Evolutionary conservation across 1,140 invertebrate genomes (phyloP), one percentile per base, ranked within the genome.

Genomic region (Dendrolimus kikuchii): DNA sequence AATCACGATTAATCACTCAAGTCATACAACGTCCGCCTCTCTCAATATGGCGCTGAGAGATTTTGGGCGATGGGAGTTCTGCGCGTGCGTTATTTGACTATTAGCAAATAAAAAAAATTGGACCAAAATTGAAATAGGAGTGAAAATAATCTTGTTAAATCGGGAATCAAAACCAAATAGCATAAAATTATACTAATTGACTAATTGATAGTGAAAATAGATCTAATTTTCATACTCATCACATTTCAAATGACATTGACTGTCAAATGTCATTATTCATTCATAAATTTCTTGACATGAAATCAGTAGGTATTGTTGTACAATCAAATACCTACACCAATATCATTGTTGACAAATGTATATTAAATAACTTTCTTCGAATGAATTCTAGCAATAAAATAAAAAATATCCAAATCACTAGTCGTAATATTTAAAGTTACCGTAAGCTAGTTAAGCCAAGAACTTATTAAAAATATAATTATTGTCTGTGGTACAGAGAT

Each of bases 11-110:
- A 81, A 75, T 78, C 86, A 86, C 82, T 88, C 80, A 77, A 84
- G 74, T 81, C 84, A 84, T 85, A 82, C 83, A 86, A 86, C 83
- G 82, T 86, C 86, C 83, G 84, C 84, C 86, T 88, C 80, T 80
- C 85, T 88, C 86, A 88, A 88, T 88, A 88, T 88, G 84, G 86
- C 86, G 86, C 81, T 86, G 80, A 81, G 82, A 77, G 81, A 86
- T 86, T 86, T 86, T 84, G 77, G 81, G 77, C 76, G 81, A 85
- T 78, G 80, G 75, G 67, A 67, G 77, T 84, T 80, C 76, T 86
- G 83, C 86, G 86, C 86, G 84, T 87, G 84, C 86, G 84, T 86
- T 81, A 77, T 84, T 74, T 68, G 72, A 78, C 74, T 81, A 72
- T 78, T 73, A 78, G 71, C 69, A 75, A 80, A 78, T 77, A 73